Base-by-base conservation (phyloP, 1,140 invertebrate genomes). In the Chrysoperla carnea region DNA sequence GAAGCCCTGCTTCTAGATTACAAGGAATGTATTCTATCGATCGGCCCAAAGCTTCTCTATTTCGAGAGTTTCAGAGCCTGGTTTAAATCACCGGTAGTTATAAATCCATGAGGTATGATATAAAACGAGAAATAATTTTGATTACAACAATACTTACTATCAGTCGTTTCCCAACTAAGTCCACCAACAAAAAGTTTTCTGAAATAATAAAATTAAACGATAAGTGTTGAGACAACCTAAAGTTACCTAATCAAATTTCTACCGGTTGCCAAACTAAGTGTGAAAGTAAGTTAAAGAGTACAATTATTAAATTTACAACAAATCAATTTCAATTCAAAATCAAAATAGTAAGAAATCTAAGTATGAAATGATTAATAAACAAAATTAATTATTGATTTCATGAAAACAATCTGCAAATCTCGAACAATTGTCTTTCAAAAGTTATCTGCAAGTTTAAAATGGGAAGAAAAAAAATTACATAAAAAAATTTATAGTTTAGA, bases 121-220 rank as follows among this genome's bases (percentile, higher is more conserved):
- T 23, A 23, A 23, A 23, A 23, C 17, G 17, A 23, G 17, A 23
- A 3, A n/a, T n/a, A n/a, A 5, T 23, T 23, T 23, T 23, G 5
- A 23, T 23, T 23, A 3, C 17, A 23, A 23, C 2, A 47, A 47
- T 60, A 84, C 86, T 88, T 72, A 95, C 91, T 92, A 67, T 95
- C 89, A 62, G 87, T 87, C 14, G 91, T 95, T 73, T 94, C 88
- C 89, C 91, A 95, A 71, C 88, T 94, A 46, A 96, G 68, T 46
- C 89, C 91, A 58, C 92, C 92, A 67, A 95, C 88, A 78, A 96
- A 96, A 50, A 96, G 76, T 78, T 96, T 96, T 72, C 91, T 95
- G 78, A 54, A 80, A 85, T 67, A 56, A 65, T 61, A 61, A 63
- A 66, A 60, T 61, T 44, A 39, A 49, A 46, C 17, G n/a, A 33